These are phyloP conservation scores for Bombus impatiens DNA, from an alignment of 1,140 invertebrate genomes.

Conservation along the genomic window DNA sequence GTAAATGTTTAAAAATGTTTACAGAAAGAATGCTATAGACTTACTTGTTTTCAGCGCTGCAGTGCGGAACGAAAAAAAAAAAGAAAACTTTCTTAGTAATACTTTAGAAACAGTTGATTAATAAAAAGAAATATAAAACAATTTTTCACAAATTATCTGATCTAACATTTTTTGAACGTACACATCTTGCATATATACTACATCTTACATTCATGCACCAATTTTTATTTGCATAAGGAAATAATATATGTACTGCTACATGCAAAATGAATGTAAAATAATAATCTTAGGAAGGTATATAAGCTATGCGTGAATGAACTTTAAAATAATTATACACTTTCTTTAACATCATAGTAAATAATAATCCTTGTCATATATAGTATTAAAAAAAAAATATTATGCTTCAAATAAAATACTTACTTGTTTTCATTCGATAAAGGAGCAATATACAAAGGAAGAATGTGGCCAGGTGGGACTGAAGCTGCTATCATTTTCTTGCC, in stretches of 20 bases:
- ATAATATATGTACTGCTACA: background rate
- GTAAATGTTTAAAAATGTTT: constrained; percentile 60
- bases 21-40: constrained; percentile 65
- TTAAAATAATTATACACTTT: background rate
- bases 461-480: constrained; percentile 84
- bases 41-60: constrained; percentile 76
- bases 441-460: constrained; percentile 89
- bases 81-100: constrained; percentile 69
- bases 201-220: background rate
- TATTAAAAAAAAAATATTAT: background rate
- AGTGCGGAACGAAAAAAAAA: constrained; percentile 59
- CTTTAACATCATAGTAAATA: background rate
- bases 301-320: background rate
- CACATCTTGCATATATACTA: constrained; percentile 22
- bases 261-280: constrained; percentile 11
- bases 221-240: background rate
- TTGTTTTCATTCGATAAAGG: constrained; percentile 88
- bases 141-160: background rate
- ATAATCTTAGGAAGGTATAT: background rate
- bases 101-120: constrained; percentile 18
- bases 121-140: constrained; percentile 4
- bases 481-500: constrained; percentile 90
- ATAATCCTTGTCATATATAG: constrained; percentile 25
- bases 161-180: constrained; percentile 37
- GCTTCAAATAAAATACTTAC: constrained; percentile 79